Base-by-base conservation (phyloP, 2,797 vertebrate genomes). In the Fistularia commersonii region DNA sequence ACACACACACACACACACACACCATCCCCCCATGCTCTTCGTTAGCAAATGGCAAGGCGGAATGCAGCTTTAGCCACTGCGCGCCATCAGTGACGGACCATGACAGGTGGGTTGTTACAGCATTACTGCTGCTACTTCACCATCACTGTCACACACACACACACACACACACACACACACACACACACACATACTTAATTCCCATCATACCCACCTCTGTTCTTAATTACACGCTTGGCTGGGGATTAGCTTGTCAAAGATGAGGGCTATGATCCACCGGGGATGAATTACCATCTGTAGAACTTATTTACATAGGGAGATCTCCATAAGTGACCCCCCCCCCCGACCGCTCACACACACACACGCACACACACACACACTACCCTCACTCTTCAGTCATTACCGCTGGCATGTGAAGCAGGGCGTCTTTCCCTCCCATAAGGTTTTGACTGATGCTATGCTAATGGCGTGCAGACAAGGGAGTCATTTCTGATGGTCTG, bases 181-280 rank as follows among this genome's bases (percentile, higher is more conserved):
- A 6, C 44, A 8, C 32, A 8, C 1, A 6, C 31, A 9, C 41
- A 4, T n/a, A 6, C 7, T 0, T n/a, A 31, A 38, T 54, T 56
- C 50, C 66, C 62, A 41, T 53, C 50, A 34, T 36, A 38, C 37
- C 67, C 45, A 13, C 48, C 66, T 62, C 63, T 77, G 68, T 59
- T 79, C 61, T 58, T 83, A 81, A 89, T 91, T 88, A 86, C 81
- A 84, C 41, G 77, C 76, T 61, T 75, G 74, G 61, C 61, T 83
- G 76, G 32, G 53, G 50, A 86, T 83, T 84, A 80, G 59, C 68
- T 77, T 66, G 72, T 77, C 59, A 71, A 61, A 72, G 65, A 62
- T 45, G 13, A 47, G 41, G 36, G 40, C 64, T 60, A 12, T 35
- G 53, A 53, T 77, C 69, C 64, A 60, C 57, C 61, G 38, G 61